Evolutionary conservation across 2,888 invertebrate genomes (phyloP).

Genomic region (Lasioglossum malachurum): DNA sequence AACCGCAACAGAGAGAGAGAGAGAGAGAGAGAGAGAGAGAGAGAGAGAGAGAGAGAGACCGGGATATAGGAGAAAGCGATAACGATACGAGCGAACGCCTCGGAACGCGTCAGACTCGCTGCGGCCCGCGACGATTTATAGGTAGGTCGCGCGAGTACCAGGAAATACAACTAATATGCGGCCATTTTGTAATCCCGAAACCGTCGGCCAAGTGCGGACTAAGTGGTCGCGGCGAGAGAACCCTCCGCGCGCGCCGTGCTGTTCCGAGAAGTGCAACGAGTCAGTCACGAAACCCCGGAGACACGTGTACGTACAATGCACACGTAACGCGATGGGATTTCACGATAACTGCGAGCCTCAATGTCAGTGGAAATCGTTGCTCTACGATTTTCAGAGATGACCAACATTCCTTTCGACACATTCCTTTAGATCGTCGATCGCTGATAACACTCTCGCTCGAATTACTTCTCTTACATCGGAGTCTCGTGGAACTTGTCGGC

Average conservation of each 20-base stretch:
- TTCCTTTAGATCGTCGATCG: background rate
- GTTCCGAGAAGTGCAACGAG: conserved; percentile 55
- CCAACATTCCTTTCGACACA: background rate
- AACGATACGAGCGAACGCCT: conserved; percentile 42
- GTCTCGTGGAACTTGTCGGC: background rate
- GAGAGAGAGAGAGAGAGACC: conserved; percentile 3
- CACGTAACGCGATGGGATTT: conserved; percentile 57
- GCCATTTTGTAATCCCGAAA: conserved; percentile 65
- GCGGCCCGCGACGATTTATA: conserved; percentile 31
- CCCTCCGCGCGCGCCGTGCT: too few species aligned
- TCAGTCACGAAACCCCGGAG: conserved; percentile 67
- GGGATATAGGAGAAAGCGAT: conserved; percentile 37
- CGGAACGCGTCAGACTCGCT: conserved; percentile 21
- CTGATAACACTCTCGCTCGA: background rate
- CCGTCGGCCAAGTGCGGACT: conserved; percentile 34
- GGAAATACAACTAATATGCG: conserved; percentile 56
- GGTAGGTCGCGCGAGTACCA: conserved; percentile 45
- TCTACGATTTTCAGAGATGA: background rate
- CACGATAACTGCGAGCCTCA: conserved; percentile 42
- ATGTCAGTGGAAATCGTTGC: conserved; percentile 45
- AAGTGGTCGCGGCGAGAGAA: conserved; percentile 45
- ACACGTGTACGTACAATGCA: conserved; percentile 52
- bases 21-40: background rate
- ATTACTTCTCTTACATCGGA: background rate
- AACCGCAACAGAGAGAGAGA: conserved; percentile 35